A percentile compares a stretch with the other conserved stretches of the same genome.
Evolutionary conservation across 2,113 vertebrate species (phyloP).

Genomic region (Antigone vipio): DNA sequence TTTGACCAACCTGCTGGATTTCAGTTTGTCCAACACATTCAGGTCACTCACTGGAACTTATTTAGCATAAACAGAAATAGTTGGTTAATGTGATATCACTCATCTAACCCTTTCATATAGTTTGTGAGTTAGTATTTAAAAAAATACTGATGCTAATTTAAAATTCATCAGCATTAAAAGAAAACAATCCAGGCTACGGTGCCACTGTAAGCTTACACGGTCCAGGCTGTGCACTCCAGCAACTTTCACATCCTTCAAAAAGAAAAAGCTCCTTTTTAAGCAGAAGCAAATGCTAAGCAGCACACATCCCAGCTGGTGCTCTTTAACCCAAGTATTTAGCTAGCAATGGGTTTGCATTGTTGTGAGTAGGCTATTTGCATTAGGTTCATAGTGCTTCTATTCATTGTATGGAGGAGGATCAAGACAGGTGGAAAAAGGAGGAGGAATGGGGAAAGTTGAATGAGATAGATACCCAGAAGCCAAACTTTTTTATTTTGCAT

Average conservation of each 20-base stretch:
- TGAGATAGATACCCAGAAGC: conserved; percentile 39
- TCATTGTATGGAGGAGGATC: not conserved
- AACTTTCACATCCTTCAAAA: not conserved
- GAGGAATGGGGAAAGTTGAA: conserved; percentile 24
- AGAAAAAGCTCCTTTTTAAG: not conserved
- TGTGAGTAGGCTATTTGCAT: not conserved
- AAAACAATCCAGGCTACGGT: not conserved
- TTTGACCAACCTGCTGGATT: not conserved
- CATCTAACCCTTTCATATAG: not conserved
- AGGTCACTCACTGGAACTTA: not conserved
- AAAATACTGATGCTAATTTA: not conserved
- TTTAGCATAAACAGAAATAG: not conserved
- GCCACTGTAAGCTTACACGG: not conserved
- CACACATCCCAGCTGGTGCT: conserved; percentile 36
- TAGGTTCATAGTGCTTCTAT: not conserved
- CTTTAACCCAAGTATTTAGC: not conserved
- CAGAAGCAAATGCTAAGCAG: not conserved
- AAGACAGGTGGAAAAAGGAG: conserved; percentile 60
- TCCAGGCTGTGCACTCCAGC: not conserved
- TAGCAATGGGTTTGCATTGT: not conserved
- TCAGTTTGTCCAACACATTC: not conserved
- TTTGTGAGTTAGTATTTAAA: not conserved
- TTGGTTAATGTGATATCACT: not conserved
- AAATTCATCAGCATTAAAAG: not conserved
- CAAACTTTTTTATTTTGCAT: not conserved